Evolutionary conservation across 2,797 vertebrate genomes (phyloP).

Genomic region (Menidia menidia): DNA sequence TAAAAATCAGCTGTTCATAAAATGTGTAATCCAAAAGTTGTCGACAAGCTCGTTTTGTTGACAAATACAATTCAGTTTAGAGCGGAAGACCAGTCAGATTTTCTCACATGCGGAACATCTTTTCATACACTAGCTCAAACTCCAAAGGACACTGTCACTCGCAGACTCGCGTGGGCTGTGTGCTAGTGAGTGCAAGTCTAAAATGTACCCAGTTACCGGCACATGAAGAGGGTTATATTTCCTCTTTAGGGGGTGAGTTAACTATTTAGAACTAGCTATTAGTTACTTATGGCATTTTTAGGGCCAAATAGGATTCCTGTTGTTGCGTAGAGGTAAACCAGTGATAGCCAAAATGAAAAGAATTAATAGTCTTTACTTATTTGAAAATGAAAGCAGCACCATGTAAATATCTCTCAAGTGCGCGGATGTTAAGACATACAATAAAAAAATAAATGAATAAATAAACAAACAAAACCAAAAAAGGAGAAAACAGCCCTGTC

Average conservation of each 20-base stretch:
- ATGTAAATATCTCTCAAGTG: neutral
- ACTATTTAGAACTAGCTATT: neutral
- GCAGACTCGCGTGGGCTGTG: constrained; percentile 10
- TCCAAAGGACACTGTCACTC: constrained; percentile 43
- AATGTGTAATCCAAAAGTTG: too few species aligned
- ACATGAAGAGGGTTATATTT: constrained; percentile 6
- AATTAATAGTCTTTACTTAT: neutral
- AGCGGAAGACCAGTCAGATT: constrained; percentile 19
- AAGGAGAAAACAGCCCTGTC: neutral
- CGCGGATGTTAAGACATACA: too few species aligned
- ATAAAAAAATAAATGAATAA: too few species aligned
- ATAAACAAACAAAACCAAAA: too few species aligned
- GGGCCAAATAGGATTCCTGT: neutral
- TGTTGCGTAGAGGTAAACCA: neutral
- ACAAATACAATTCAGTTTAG: neutral
- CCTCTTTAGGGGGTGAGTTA: neutral
- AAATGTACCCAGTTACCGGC: constrained; percentile 1
- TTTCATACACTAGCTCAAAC: neutral
- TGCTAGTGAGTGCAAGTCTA: neutral
- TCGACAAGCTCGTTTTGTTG: too few species aligned
- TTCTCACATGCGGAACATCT: constrained; percentile 7
- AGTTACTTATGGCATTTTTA: neutral
- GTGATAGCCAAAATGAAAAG: neutral
- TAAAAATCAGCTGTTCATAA: too few species aligned
- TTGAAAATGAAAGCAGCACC: neutral